Evolutionary conservation across 1,140 invertebrate species (phyloP).

Genomic region (Papilio polytes): DNA sequence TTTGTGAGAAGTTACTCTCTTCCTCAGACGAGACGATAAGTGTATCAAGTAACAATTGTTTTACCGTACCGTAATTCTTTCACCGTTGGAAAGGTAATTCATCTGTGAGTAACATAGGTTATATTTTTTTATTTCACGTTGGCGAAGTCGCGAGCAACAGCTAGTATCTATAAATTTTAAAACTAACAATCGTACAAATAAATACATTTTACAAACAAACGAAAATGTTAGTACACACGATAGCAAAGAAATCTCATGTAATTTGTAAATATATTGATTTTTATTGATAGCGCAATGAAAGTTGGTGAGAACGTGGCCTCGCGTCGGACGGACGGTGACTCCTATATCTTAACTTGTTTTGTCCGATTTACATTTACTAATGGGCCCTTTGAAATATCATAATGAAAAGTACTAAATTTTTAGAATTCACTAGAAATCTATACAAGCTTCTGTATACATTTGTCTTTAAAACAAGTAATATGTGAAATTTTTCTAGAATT

Average conservation of each 20-base stretch:
- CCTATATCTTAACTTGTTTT: constrained; percentile 14
- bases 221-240: constrained; percentile 8
- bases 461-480: too few species aligned
- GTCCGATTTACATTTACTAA: constrained; percentile 25
- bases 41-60: too few species aligned
- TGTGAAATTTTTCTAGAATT: too few species aligned
- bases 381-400: not conserved
- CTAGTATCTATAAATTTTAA: not conserved
- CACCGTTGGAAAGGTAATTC: too few species aligned
- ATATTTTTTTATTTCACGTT: too few species aligned
- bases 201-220: constrained; percentile 10
- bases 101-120: too few species aligned
- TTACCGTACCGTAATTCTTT: too few species aligned
- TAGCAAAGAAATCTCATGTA: not conserved
- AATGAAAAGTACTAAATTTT: not conserved
- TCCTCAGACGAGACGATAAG: too few species aligned
- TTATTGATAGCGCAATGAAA: not conserved
- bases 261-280: not conserved
- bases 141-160: too few species aligned
- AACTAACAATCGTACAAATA: not conserved
- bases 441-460: too few species aligned
- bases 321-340: constrained; percentile 27
- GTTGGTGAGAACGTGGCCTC: constrained; percentile 7
- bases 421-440: not conserved
- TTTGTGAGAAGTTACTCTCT: too few species aligned